Evolutionary conservation across 1,140 invertebrate species (phyloP).

Genomic region (Maconellicoccus hirsutus): DNA sequence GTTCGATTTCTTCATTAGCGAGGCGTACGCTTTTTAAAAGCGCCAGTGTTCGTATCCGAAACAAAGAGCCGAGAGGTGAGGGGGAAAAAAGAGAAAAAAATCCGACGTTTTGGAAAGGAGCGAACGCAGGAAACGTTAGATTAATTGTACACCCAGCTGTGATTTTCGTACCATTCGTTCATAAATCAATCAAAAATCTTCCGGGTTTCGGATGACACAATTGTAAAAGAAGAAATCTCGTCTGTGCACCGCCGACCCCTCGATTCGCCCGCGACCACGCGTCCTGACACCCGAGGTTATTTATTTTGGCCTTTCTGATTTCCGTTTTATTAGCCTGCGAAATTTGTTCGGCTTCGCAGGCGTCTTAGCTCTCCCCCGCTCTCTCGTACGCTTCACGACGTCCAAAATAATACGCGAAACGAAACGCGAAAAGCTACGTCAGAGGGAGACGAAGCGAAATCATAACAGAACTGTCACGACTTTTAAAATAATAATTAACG

Average conservation of each 20-base stretch:
- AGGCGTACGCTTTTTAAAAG: too few species aligned
- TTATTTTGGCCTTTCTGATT: slow-evolving; percentile 1
- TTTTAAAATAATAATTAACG: slow-evolving; percentile 18
- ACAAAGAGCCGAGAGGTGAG: background rate
- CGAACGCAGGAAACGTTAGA: background rate
- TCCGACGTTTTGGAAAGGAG: background rate
- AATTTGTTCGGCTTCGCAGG: background rate
- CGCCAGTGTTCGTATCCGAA: background rate
- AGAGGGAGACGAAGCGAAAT: background rate
- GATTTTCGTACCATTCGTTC: slow-evolving; percentile 13
- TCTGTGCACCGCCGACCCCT: too few species aligned
- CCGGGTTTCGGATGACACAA: slow-evolving; percentile 12
- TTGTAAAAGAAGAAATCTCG: background rate
- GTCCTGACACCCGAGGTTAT: background rate
- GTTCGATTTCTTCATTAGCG: background rate
- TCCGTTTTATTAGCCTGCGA: slow-evolving; percentile 13
- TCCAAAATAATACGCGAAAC: too few species aligned
- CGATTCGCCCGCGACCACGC: too few species aligned
- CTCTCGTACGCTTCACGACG: too few species aligned
- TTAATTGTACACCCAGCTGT: slow-evolving; percentile 22
- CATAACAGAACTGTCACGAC: slow-evolving; percentile 12
- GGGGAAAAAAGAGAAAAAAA: background rate
- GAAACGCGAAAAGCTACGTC: too few species aligned
- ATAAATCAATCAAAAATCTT: slow-evolving; percentile 22
- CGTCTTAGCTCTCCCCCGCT: too few species aligned